Conservation (phyloP, 2,888 invertebrate species). For the Polia nebulosa region DNA sequence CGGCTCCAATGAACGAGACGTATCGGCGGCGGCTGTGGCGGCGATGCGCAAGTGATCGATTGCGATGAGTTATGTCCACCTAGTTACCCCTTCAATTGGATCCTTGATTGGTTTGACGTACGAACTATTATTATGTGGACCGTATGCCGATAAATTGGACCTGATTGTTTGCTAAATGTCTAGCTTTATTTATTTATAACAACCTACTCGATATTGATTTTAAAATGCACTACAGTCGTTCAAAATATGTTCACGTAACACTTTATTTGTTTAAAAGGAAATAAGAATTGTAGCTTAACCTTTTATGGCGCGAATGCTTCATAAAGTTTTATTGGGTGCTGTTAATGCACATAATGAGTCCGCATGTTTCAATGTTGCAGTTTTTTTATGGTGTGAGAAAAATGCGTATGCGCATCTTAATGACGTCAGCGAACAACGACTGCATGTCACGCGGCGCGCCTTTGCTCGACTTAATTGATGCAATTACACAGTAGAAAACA, state of each 20-base stretch:
- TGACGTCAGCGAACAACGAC: slow-evolving; percentile 80
- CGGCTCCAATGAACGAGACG: slow-evolving; percentile 86
- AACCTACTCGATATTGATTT: slow-evolving; percentile 44
- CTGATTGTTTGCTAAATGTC: slow-evolving; percentile 84
- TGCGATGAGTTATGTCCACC: slow-evolving; percentile 87
- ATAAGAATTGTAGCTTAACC: slow-evolving; percentile 72
- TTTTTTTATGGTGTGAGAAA: slow-evolving; percentile 78
- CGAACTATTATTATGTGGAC: slow-evolving; percentile 84
- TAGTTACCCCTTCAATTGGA: slow-evolving; percentile 90
- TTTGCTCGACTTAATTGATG: slow-evolving; percentile 87
- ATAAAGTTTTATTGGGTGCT: slow-evolving; percentile 79
- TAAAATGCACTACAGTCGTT: slow-evolving; percentile 55
- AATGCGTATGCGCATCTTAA: slow-evolving; percentile 84
- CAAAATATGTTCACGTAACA: slow-evolving; percentile 64
- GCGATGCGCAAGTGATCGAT: slow-evolving; percentile 86
- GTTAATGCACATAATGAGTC: slow-evolving; percentile 77
- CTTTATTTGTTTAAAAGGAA: slow-evolving; percentile 69
- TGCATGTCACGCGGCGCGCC: slow-evolving; percentile 81
- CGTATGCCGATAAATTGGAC: slow-evolving; percentile 84
- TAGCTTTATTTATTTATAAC: slow-evolving; percentile 69
- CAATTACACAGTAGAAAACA: slow-evolving; percentile 88
- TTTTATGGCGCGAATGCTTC: slow-evolving; percentile 75
- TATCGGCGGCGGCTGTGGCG: slow-evolving; percentile 77
- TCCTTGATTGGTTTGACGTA: slow-evolving; percentile 89
- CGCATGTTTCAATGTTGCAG: slow-evolving; percentile 75